Base-by-base conservation (phyloP, 92 coral and sea anemone genomes). In the Bergia sp. region DNA sequence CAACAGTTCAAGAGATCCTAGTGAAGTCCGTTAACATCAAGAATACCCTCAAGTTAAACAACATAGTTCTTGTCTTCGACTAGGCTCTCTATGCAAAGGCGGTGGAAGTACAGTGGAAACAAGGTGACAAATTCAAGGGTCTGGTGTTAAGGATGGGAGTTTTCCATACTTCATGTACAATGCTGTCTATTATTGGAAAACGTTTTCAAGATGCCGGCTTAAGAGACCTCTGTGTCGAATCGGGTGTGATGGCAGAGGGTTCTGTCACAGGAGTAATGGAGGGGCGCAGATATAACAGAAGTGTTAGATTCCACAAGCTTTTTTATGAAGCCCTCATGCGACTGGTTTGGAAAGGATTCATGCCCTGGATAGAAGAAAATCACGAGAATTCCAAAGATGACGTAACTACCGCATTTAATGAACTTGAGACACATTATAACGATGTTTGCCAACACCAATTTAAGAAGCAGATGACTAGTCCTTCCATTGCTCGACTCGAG, bases 201-300 rank as follows among this genome's bases (percentile, higher is more conserved):
- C 73, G 89, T n/a, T 92, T 89, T 67, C 81, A 86, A 79, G 94
- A 92, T 73, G 84, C 94, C 13, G 90, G 92, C 11, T 81, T 85
- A 73, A 37, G 84, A 49, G 86, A 87, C 69, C 73, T 76, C 72
- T 88, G 91, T 42, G 86, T 92, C 55, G 92, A 91, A 73, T 93
- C 92, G 40, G 92, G 91, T 57, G 89, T 91, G 89, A 79, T 90
- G 65, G 91, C 95, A 64, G 91, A 89, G 73, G 93, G 95, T 13
- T 90, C 93, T 38, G 84, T 92, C 36, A 76, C 87, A 86, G 93
- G 86, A 73, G 88, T 91, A 79, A 77, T 86, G 80, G 88, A 90
- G 50, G 93, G 90, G 49, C 88, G 73, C 77, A 85, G 86, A 77
- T 91, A 86, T 79, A 91, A 82, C 86, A 87, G 90, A 86, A 50